Percentiles rank a stretch among this genome's conserved stretches.
phyloP scores from a whole-genome alignment of 2,113 vertebrate species.

The Hyperoodon ampullatus region DNA sequence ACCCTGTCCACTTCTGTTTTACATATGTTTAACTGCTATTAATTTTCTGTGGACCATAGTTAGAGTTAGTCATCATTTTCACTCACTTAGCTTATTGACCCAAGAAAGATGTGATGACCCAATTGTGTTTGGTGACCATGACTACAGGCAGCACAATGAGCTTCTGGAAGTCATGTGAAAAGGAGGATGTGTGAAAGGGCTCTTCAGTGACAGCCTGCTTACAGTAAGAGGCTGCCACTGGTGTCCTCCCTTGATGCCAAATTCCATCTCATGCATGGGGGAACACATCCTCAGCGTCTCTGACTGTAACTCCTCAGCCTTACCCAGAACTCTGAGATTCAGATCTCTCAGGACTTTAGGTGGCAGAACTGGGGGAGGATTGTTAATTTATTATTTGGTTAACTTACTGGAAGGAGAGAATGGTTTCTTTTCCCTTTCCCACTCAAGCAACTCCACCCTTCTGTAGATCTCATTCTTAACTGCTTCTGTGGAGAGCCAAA shows the following conservation, averaged over 20 bases:
- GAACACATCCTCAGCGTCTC: neutral
- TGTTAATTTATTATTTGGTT: constrained; percentile 39
- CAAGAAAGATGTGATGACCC: constrained; percentile 48
- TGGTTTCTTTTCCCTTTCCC: constrained; percentile 19
- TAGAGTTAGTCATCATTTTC: constrained; percentile 54
- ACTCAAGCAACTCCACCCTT: neutral
- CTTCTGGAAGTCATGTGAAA: constrained; percentile 61
- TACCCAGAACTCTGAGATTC: neutral
- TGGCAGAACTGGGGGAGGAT: neutral
- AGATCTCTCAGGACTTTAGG: neutral
- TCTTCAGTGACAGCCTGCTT: constrained; percentile 13
- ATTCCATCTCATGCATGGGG: constrained; percentile 1
- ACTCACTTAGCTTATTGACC: constrained; percentile 63
- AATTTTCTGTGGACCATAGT: neutral
- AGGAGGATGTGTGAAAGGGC: constrained; percentile 20
- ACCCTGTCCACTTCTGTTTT: neutral
- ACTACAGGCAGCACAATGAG: constrained; percentile 12
- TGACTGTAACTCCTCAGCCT: neutral
- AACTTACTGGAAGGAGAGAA: constrained; percentile 39
- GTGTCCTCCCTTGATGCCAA: neutral
- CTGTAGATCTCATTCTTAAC: neutral
- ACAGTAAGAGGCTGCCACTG: neutral
- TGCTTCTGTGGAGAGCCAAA: neutral
- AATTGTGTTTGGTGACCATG: constrained; percentile 69
- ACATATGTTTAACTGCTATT: neutral